Percentiles rank a stretch among this genome's conserved stretches.
These are phyloP conservation scores for Thymelicus acteon DNA, from an alignment of 2,888 invertebrate genomes.

Conservation along the genomic window DNA sequence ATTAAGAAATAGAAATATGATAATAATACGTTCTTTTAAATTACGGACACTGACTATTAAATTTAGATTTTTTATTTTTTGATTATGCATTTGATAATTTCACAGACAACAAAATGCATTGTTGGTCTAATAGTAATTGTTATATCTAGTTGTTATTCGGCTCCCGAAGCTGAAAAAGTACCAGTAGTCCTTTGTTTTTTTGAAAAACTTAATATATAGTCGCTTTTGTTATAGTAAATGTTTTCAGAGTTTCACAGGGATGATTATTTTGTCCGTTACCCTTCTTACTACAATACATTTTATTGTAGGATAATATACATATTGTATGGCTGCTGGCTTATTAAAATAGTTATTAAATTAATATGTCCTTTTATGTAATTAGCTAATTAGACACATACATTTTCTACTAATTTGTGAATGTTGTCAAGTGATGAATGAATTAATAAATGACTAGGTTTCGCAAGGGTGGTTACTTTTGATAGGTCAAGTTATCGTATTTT, in stretches of 20 bases:
- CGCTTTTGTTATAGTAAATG: neutral
- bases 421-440: conserved; percentile 19
- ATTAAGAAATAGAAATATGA: too few species aligned
- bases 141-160: neutral
- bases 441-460: conserved; percentile 6
- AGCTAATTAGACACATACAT: neutral
- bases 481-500: neutral
- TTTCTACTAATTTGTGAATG: conserved; percentile 15
- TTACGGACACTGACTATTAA: too few species aligned
- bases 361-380: conserved; percentile 7
- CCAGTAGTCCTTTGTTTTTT: neutral
- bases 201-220: neutral
- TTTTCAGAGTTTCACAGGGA: neutral
- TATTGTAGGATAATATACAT: neutral
- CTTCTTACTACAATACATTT: neutral
- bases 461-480: conserved; percentile 22
- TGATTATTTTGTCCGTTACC: neutral
- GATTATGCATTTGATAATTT: conserved; percentile 5
- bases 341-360: conserved; percentile 3
- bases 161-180: neutral
- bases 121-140: neutral
- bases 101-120: neutral
- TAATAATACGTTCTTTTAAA: too few species aligned
- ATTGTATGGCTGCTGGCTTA: conserved; percentile 16
- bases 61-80: neutral